These are phyloP conservation scores for Chaetogeoica ovagalla DNA, from an alignment of 2,888 invertebrate genomes.

Conservation along the genomic window DNA sequence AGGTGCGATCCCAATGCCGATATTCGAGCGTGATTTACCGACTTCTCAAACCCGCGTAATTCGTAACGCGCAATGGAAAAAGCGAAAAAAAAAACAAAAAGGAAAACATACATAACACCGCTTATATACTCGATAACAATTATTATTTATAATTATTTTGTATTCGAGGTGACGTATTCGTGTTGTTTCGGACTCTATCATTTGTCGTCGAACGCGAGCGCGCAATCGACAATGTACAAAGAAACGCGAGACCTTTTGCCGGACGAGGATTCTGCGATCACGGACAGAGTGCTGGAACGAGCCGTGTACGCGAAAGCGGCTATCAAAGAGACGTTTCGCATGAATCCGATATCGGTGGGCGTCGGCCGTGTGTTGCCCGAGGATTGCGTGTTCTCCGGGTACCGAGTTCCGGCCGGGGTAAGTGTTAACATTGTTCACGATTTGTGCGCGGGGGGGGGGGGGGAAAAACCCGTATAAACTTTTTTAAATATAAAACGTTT, in stretches of 20 bases:
- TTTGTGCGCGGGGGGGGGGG: too few relatives aligned
- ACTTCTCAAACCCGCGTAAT: too few relatives aligned
- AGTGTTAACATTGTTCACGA: slow-evolving; percentile 57
- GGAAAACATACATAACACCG: too few relatives aligned
- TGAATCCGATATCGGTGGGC: slow-evolving; percentile 83
- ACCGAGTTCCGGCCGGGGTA: slow-evolving; percentile 76
- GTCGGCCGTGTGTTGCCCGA: slow-evolving; percentile 74
- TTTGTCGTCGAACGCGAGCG: slow-evolving; percentile 69
- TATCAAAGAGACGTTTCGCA: slow-evolving; percentile 79
- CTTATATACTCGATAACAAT: too few relatives aligned
- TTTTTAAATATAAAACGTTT: too few relatives aligned
- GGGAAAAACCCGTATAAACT: too few relatives aligned
- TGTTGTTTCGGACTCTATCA: slow-evolving; percentile 79
- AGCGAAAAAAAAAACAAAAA: too few relatives aligned
- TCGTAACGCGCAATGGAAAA: too few relatives aligned
- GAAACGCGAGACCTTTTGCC: slow-evolving; percentile 69
- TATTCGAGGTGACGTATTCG: slow-evolving; percentile 72
- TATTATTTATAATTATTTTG: too few relatives aligned
- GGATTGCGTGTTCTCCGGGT: slow-evolving; percentile 73
- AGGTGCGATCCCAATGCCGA: too few relatives aligned
- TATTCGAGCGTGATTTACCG: too few relatives aligned
- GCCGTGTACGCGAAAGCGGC: slow-evolving; percentile 77
- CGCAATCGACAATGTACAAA: slow-evolving; percentile 70
- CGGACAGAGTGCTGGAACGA: slow-evolving; percentile 65
- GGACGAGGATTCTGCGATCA: slow-evolving; percentile 60